Evolutionary conservation across 2,888 invertebrate species (phyloP).

Genomic region (Craniophora ligustri): DNA sequence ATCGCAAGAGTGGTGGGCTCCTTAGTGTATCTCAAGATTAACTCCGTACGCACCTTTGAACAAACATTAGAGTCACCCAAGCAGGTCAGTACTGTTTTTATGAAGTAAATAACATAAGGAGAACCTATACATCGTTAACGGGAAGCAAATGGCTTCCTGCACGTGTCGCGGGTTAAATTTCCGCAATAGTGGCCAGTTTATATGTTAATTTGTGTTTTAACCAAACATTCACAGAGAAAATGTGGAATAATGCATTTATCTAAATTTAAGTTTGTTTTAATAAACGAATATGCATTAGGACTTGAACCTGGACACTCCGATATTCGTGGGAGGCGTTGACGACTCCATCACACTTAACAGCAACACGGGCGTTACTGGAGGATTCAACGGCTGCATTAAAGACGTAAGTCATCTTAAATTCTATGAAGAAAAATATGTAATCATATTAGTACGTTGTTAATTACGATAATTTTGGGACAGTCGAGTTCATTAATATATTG

Average conservation of each 20-base stretch:
- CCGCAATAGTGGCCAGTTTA: too few relatives aligned
- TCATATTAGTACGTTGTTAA: too few relatives aligned
- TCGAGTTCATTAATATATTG: too few relatives aligned
- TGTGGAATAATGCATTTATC: background rate
- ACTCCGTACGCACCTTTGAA: constrained; percentile 90
- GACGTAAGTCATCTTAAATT: constrained; percentile 89
- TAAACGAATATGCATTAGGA: constrained; percentile 55
- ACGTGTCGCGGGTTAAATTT: too few relatives aligned
- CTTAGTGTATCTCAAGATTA: constrained; percentile 92
- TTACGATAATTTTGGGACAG: too few relatives aligned
- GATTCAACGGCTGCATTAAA: constrained; percentile 96
- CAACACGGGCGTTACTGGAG: constrained; percentile 91
- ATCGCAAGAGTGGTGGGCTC: constrained; percentile 91
- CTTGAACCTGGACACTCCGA: constrained; percentile 93
- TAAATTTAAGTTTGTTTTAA: background rate
- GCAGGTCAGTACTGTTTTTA: constrained; percentile 70
- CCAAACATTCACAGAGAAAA: too few relatives aligned
- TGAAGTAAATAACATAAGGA: too few relatives aligned
- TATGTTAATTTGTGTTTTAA: too few relatives aligned
- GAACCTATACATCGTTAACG: too few relatives aligned
- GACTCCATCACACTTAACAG: constrained; percentile 91
- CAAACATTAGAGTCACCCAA: constrained; percentile 90
- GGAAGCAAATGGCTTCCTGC: too few relatives aligned
- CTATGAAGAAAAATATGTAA: too few relatives aligned
- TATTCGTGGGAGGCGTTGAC: constrained; percentile 97